Evolutionary conservation across 2,797 vertebrate genomes (phyloP), one percentile per base, ranked within the genome.

Genomic region (Sebastes cheni): DNA sequence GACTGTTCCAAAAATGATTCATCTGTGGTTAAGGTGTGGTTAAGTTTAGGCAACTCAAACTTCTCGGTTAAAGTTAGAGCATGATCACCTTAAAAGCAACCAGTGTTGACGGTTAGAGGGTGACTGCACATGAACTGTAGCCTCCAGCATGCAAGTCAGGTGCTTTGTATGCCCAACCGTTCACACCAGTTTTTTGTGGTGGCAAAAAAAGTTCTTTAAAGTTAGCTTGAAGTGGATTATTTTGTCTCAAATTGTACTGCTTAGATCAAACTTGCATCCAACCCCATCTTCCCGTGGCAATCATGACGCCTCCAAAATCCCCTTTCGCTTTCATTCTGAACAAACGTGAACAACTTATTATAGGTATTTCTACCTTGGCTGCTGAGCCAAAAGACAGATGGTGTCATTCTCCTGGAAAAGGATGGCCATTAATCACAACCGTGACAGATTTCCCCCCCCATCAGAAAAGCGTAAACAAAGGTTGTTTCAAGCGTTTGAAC

Each of bases 401-500:
- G 18, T 32, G 54, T 56, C 20, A 11, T 72, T 32, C 74, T 82
- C 67, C 58, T 72, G n/a, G 18, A 65, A 54, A 65, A 64, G 29
- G 22, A 42, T 11, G 1, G 34, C 14, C 52, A 42, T 77, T 76
- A 71, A 64, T 85, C 68, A 65, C 67, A 30, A 12, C 29, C 1
- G 3, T 55, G 25, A 46, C 61, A 27, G 50, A 34, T 76, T 74
- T 69, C 30, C 59, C 46, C 46, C 46, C 46, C 46, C 18, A 36
- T 77, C 78, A 65, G 34, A 74, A 70, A 22, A 52, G 11, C n/a
- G 56, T 56, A 84, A 84, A 81, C 69, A 69, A 8, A 22, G 16
- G 56, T 70, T 46, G 68, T 75, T 73, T 68, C 16, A 39, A 27
- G 22, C 10, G 1, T 46, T 20, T 66, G 11, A 72, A 54, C 8